A percentile compares a stretch with the other conserved stretches of the same genome.
phyloP scores from a whole-genome alignment of 2,888 invertebrate species.

The Cerastis leucographa region DNA sequence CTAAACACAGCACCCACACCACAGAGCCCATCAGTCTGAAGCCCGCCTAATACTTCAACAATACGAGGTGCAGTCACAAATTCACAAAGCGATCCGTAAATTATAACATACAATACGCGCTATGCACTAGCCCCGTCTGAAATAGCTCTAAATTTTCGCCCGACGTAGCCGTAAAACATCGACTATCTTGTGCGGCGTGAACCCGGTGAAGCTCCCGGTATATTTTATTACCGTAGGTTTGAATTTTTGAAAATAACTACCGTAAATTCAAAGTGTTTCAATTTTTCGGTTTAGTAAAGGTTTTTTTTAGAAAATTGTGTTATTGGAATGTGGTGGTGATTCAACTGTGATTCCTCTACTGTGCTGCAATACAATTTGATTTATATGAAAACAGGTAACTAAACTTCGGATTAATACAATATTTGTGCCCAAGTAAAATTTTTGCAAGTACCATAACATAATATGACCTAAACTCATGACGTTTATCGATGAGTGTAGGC shows the following conservation, averaged over 20 bases:
- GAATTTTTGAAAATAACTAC: conserved; percentile 60
- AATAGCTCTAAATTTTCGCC: conserved; percentile 55
- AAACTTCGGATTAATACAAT: neutral
- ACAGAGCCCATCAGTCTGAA: conserved; percentile 19
- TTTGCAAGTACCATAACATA: neutral
- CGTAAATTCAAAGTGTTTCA: conserved; percentile 24
- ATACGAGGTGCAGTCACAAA: conserved; percentile 37
- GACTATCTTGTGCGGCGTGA: conserved; percentile 60
- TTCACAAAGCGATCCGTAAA: conserved; percentile 58
- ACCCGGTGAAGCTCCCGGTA: conserved; percentile 49
- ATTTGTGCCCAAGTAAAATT: neutral
- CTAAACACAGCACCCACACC: neutral
- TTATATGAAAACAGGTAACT: neutral
- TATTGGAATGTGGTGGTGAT: neutral
- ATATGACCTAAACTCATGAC: too few species aligned
- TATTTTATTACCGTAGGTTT: conserved; percentile 59
- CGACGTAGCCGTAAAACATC: conserved; percentile 58
- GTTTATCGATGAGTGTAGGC: too few species aligned
- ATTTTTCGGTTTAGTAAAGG: neutral
- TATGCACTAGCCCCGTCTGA: conserved; percentile 54
- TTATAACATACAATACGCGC: conserved; percentile 58
- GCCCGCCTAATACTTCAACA: conserved; percentile 26
- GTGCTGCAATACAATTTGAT: too few species aligned
- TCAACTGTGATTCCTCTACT: too few species aligned
- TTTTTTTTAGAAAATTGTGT: conserved; percentile 2